A percentile compares a stretch with the other conserved stretches of the same genome.
Evolutionary conservation across 2,113 vertebrate genomes (phyloP).

Genomic region (Epinephelus cyanopodus): DNA sequence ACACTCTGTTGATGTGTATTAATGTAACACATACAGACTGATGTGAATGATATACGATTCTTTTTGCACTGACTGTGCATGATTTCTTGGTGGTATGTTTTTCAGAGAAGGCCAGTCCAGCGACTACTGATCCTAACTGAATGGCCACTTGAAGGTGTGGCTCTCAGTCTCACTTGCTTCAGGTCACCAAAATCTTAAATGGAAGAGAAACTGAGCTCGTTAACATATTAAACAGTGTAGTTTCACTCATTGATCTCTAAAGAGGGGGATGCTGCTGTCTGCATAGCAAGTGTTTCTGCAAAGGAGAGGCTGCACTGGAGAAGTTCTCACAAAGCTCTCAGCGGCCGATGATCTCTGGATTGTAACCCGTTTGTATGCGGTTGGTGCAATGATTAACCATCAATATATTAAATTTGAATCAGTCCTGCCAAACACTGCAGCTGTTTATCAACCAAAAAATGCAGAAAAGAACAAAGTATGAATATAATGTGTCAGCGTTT

Average conservation of each 20-base stretch:
- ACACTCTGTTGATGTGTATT: too few species aligned
- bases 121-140: not conserved
- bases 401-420: too few species aligned
- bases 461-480: not conserved
- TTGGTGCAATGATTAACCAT: not conserved
- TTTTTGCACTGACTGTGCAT: not conserved
- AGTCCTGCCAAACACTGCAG: not conserved
- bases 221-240: slow-evolving; percentile 25
- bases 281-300: not conserved
- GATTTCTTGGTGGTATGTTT: too few species aligned
- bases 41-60: too few species aligned
- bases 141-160: slow-evolving; percentile 18
- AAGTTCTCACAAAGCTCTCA: not conserved
- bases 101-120: not conserved
- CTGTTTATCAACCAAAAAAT: not conserved
- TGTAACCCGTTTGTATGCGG: not conserved
- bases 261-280: not conserved
- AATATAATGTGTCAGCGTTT: not conserved
- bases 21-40: too few species aligned
- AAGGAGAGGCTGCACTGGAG: not conserved
- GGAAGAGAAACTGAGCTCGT: slow-evolving; percentile 21
- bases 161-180: not conserved
- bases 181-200: not conserved
- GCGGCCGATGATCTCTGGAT: not conserved
- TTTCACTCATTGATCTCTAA: slow-evolving; percentile 33